Base-by-base conservation (phyloP, 37 sponge, comb jelly and placozoan species). In the Chondrilla cf. caribensis region DNA sequence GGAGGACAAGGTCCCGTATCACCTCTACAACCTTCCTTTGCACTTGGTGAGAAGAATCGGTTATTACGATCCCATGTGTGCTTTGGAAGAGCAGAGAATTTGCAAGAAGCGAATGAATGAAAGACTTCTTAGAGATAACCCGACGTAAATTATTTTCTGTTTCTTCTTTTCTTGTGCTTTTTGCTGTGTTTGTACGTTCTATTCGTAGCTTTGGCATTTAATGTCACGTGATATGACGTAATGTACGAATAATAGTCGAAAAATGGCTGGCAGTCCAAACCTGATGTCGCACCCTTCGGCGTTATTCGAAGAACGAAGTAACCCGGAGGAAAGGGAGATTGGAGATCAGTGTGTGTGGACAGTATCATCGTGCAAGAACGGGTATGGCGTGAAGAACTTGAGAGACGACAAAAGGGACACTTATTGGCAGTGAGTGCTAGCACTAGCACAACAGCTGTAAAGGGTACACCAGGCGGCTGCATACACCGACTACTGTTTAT, bases 291-390 rank as follows among this genome's bases (percentile, higher is more conserved):
- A n/a, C n/a, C n/a, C n/a, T n/a, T n/a, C n/a, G n/a, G n/a, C n/a
- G n/a, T n/a, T n/a, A n/a, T 47, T 47, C 11, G 11, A 47, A 14
- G 51, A 47, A 14, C 6, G 11, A 11, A 6, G 9, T 11, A 47
- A 47, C 11, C 51, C 51, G 9, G 51, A 47, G 11, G 51, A 47
- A 47, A 81, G 86, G 47, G 95, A 94, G 64, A 81, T 93, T 36
- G 89, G 93, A 2, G 65, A 59, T 35, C 87, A 96, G 60, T 94
- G 90, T 22, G 92, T 93, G 54, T 98, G 99, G 99, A 89, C 94
- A 24, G 83, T 98, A n/a, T 96, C 96, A 33, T 93, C 99, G 41
- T 95, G 99, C 81, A 98, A 98, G 60, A 85, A 91, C n/a, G 99
- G 99, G 0, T 92, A 82, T 70, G 99, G 99, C 3, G 91, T 98